Evolutionary conservation across 2,113 vertebrate genomes (phyloP), one percentile per base, ranked within the genome.

Genomic region (Cromileptes altivelis): DNA sequence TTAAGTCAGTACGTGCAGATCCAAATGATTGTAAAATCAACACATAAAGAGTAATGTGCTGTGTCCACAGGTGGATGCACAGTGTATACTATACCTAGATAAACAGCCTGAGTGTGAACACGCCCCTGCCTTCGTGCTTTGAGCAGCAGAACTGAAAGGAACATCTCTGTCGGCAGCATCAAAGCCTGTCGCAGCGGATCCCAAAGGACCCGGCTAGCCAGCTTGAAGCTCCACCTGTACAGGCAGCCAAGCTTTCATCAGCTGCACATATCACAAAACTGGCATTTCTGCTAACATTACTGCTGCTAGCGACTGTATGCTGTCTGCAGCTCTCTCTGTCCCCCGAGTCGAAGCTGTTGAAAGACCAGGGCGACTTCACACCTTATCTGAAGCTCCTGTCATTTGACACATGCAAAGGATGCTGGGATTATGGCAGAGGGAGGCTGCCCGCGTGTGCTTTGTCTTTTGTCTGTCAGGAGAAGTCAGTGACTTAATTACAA

Each of bases 141-240:
- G 11, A 79, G 67, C 65, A 79, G 63, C 45, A 14, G 65, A 45
- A 52, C 62, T 75, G 81, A 84, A 84, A 82, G 70, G 60, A 90
- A 84, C 85, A 81, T 83, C 75, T 92, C 87, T 70, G 30, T 84
- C 58, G 40, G 84, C 82, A 71, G 83, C 89, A 88, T 93, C 89
- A 90, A 93, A 90, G 88, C 49, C 33, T 55, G 86, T 89, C 81
- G 23, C 83, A 33, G 81, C 70, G n/a, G 75, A 78, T 92, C 91
- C 90, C 86, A 52, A 14, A 77, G 86, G 86, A 85, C 45, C 49
- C 9, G 5, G 74, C 79, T 15, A 57, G 81, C 82, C 85, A 70
- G 88, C 84, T 87, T 79, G 64, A 65, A 82, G 87, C 81, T 86
- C 82, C 90, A 91, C 88, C 91, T 87, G 85, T 74, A 81, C 77